Evolutionary conservation across 2,888 invertebrate genomes (phyloP), one percentile per base, ranked within the genome.

Genomic region (Parascotia fuliginaria): DNA sequence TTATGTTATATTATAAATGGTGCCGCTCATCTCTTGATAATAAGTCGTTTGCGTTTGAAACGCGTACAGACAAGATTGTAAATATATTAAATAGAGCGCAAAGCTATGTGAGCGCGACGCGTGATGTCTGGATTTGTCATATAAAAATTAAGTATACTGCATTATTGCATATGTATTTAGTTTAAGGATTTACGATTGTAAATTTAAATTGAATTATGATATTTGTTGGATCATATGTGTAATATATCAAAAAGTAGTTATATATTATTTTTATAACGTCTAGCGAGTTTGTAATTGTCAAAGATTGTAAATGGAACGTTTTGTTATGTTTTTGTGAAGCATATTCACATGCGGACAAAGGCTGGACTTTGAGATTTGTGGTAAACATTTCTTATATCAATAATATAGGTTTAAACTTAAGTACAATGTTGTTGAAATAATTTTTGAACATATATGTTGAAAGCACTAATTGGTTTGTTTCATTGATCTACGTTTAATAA

Each of bases 401-500:
- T 85, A 80, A 73, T 73, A 77, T 83, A 87, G 85, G 70, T 61
- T 79, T 87, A 89, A 80, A 81, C 70, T 86, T 90, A 91, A 91
- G 91, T 89, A 91, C 91, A 91, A 91, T 89, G 84, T 86, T 88
- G 88, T 89, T 88, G 78, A 83, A 80, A 65, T 83, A 84, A 81
- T 78, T 80, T 81, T 79, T 77, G 77, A 82, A 80, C 63, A 68
- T 59, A 71, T 78, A 79, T 77, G 81, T 81, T 80, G 77, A 78
- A 82, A 77, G 83, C 87, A 87, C 85, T 84, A 81, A 77, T 81
- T 82, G 76, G 73, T 85, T 89, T 82, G 76, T 83, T 86, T 81
- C 80, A 81, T 74, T 84, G 87, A 83, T 81, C 83, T 85, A 86
- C 77, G 81, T 81, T 80, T 79, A 81, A 82, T 72, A 24, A 24